These are phyloP conservation scores for Threskiornis aethiopicus DNA, from an alignment of 2,797 vertebrate species.

Conservation along the genomic window DNA sequence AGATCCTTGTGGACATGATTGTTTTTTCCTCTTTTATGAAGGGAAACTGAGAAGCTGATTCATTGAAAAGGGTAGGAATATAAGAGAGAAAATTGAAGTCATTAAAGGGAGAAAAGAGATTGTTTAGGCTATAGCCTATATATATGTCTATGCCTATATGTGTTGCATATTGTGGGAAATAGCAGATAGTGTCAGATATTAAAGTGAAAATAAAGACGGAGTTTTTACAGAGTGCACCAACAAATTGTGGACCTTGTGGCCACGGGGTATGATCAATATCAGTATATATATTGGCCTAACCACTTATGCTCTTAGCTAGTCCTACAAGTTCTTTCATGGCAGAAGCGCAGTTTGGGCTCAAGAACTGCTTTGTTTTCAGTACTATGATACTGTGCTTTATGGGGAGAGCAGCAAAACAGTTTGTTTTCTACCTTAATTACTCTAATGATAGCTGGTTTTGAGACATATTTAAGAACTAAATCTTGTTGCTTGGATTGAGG, in stretches of 20 bases:
- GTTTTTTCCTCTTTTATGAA: neutral
- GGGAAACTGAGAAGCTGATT: neutral
- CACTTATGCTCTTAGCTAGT: neutral
- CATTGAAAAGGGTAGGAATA: neutral
- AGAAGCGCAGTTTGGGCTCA: neutral
- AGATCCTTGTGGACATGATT: neutral
- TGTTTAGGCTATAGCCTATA: accelerated
- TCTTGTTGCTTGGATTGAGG: neutral
- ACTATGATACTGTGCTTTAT: neutral
- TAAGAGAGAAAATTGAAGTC: neutral
- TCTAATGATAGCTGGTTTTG: neutral
- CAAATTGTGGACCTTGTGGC: neutral
- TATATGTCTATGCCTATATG: neutral
- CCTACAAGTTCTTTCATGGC: neutral
- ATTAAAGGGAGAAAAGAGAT: neutral
- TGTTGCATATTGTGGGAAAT: neutral
- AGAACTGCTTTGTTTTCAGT: neutral
- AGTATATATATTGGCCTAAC: neutral
- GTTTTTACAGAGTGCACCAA: neutral
- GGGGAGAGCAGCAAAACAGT: neutral
- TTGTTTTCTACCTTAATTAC: neutral
- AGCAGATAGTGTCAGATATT: neutral
- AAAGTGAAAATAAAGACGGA: neutral
- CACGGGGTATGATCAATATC: accelerated
- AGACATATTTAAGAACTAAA: neutral